Evolutionary conservation across 2,888 invertebrate species (phyloP), one percentile per base, ranked within the genome.

Genomic region (Aphidoletes aphidimyza): DNA sequence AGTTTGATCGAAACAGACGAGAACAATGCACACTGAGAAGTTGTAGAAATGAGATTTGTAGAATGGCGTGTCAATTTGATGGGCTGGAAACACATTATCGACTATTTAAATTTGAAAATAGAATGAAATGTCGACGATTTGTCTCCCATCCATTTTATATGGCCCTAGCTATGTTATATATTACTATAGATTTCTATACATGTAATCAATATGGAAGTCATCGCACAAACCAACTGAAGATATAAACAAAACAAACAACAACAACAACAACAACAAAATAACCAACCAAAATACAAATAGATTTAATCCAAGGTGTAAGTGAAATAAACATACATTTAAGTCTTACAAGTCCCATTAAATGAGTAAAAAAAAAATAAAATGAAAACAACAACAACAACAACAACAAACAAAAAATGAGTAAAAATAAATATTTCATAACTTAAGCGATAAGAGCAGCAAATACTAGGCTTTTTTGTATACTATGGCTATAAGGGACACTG

Each of bases 221-320:
- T 69, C 69, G 69, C 69, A 69, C 69, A 69, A 69, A 69, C 69
- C 69, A 69, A 69, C 3, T 5, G 30, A 69, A 30, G 30, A 69
- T 14, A 69, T 47, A 47, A 47, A 19, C 17, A 47, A 17, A 47
- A 11, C 6, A 5, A 47, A 47, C 6, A 47, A 47, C 19, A 47
- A 47, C 8, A 2, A 47, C 6, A 39, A 39, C 5, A 39, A 39
- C 5, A 39, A 39, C 2, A 47, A 8, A 47, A 47, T 14, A 69
- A 69, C 5, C 1, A 69, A 30, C 69, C 69, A 69, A 69, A 54
- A 54, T 54, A 22, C 54, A 54, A 54, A 54, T 54, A 54, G 54
- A 54, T n/a, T 54, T 69, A 69, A 69, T 69, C 69, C 69, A 69
- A 69, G 69, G 69, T 69, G 69, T 69, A 69, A 69, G 69, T 69